Percentiles rank a stretch among this genome's conserved stretches.
Evolutionary conservation across 2,113 vertebrate genomes (phyloP).

Genomic region (Xenotilapia longispinis): DNA sequence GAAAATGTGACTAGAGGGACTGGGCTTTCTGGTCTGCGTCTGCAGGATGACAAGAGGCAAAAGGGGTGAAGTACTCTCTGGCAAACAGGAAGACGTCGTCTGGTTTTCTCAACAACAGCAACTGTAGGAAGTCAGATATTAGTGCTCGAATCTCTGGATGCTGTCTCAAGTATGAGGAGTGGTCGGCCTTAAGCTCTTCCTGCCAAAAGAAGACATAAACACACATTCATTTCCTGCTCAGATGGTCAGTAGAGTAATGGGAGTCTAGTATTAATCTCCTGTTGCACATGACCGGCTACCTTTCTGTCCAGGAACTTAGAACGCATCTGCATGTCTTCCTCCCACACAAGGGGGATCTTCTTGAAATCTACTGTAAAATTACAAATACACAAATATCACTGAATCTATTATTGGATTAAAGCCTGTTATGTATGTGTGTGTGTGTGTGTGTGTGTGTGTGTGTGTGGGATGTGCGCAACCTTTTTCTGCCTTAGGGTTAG

Average conservation of each 20-base stretch:
- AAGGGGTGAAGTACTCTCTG: constrained; percentile 77
- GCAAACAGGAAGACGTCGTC: constrained; percentile 77
- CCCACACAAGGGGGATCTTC: constrained; percentile 78
- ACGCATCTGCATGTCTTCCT: constrained; percentile 80
- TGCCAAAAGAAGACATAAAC: constrained; percentile 35
- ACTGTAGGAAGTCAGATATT: constrained; percentile 85
- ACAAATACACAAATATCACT: not conserved
- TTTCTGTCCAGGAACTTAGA: constrained; percentile 85
- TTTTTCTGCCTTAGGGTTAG: constrained; percentile 37
- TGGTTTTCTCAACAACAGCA: constrained; percentile 84
- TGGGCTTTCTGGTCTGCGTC: constrained; percentile 1
- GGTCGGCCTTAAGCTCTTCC: constrained; percentile 79
- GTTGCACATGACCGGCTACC: constrained; percentile 60
- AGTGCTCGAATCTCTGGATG: constrained; percentile 81
- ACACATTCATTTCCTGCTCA: not conserved
- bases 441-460: not conserved
- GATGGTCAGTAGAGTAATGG: not conserved
- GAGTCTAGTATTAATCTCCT: not conserved
- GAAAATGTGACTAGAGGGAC: not conserved
- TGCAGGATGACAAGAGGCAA: not conserved
- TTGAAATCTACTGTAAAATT: constrained; percentile 63
- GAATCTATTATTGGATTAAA: not conserved
- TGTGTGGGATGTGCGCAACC: constrained; percentile 38
- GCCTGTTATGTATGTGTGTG: no score
- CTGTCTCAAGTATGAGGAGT: constrained; percentile 73